Evolutionary conservation across 2,113 vertebrate species (phyloP).

Genomic region (Indri indri): DNA sequence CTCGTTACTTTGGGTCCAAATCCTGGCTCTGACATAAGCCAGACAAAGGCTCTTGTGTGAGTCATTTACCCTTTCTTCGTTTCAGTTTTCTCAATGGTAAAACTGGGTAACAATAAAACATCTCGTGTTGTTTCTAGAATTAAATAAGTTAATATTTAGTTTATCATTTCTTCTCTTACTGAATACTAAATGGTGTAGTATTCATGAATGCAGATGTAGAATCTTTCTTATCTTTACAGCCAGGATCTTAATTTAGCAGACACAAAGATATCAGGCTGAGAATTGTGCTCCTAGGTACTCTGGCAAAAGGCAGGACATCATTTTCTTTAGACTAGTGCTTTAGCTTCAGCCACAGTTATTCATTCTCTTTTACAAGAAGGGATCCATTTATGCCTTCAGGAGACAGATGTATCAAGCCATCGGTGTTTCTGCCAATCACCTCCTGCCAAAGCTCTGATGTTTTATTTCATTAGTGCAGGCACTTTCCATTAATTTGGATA

Average conservation of each 20-base stretch:
- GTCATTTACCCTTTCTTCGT: background rate
- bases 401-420: slow-evolving; percentile 58
- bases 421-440: slow-evolving; percentile 59
- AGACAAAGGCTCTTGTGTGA: background rate
- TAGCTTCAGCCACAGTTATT: background rate
- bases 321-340: slow-evolving; percentile 45
- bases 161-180: background rate
- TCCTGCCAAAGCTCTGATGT: slow-evolving; percentile 70
- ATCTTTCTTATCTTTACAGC: background rate
- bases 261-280: background rate
- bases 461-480: slow-evolving; percentile 74
- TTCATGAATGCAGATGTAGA: background rate
- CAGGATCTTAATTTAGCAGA: slow-evolving; percentile 16
- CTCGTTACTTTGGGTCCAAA: background rate
- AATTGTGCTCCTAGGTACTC: background rate
- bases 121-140: background rate
- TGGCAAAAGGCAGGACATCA: slow-evolving; percentile 32
- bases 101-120: background rate
- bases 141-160: background rate
- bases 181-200: background rate
- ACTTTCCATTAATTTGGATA: slow-evolving; percentile 77
- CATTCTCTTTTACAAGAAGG: slow-evolving; percentile 60
- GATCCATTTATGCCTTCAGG: slow-evolving; percentile 68
- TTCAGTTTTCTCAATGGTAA: background rate
- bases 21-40: background rate